Evolutionary conservation across 1,140 invertebrate genomes (phyloP), one percentile per base, ranked within the genome.

Genomic region (Chrysopa pallens): DNA sequence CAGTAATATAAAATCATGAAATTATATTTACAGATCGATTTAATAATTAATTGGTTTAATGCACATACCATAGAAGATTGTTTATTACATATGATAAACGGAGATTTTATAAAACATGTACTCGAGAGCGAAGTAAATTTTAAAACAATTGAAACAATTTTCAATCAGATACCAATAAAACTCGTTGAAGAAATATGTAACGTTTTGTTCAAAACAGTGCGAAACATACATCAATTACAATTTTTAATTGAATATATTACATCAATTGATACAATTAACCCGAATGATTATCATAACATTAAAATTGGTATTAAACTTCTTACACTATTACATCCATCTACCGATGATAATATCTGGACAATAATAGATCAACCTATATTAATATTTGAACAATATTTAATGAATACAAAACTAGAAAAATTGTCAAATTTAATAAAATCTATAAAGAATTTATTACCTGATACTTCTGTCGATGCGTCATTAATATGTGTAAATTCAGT

Each of bases 391-490:
- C 76, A 81, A 50, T 60, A 82, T 37, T 51, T 84, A 1, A 84
- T 84, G 80, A 82, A 83, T 50, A 74, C 71, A 1, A 78, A 76
- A 54, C 65, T 84, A 36, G 78, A 82, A 50, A 65, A 67, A 45
- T 55, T 84, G 6, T 60, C 68, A 1, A 67, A 64, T 29, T 69
- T 81, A 6, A 38, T 76, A 13, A 52, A 54, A 7, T 47, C 51
- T 5, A 48, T 68, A 1, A 48, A 55, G 49, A 47, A 8, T 1
- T 53, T 48, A 51, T 56, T 23, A 23, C 17, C 17, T 23, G 17
- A 23, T 5, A 23, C 17, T 23, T 23, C 17, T 5, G 17, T 23
- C 5, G 17, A 23, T 23, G 5, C 17, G 5, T 23, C 17, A 23
- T 5, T 28, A 35, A 45, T 37, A 46, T 46, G 17, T 42, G 13